These are phyloP conservation scores for Macrosteles quadrilineatus DNA, from an alignment of 1,140 invertebrate genomes.

Conservation along the genomic window DNA sequence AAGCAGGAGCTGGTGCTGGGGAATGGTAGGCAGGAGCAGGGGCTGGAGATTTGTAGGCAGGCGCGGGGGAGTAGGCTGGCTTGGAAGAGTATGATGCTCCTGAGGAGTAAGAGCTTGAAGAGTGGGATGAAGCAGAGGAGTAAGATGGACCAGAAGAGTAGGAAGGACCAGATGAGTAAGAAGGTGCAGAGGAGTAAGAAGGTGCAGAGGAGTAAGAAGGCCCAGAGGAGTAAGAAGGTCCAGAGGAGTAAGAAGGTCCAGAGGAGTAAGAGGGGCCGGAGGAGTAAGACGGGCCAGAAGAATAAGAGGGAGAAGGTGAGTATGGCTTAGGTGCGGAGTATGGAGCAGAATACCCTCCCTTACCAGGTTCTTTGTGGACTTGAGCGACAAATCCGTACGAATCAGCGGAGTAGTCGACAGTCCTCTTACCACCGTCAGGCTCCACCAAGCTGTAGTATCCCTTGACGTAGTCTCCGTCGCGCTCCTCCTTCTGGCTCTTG, in stretches of 20 bases:
- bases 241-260: slow-evolving; percentile 21
- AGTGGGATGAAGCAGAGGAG: slow-evolving; percentile 32
- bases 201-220: slow-evolving; percentile 32
- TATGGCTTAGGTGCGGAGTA: slow-evolving; percentile 47
- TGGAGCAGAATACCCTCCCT: slow-evolving; percentile 45
- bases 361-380: slow-evolving; percentile 8
- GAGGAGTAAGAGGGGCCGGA: slow-evolving; percentile 29
- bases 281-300: slow-evolving; percentile 31
- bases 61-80: slow-evolving; percentile 35
- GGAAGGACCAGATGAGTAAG: slow-evolving; percentile 18
- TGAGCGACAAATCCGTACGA: slow-evolving; percentile 22
- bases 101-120: slow-evolving; percentile 19
- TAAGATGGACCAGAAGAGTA: slow-evolving; percentile 35
- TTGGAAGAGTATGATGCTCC: not conserved
- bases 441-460: slow-evolving; percentile 48
- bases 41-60: not conserved
- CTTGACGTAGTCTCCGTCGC: slow-evolving; percentile 57
- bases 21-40: slow-evolving; percentile 27
- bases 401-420: slow-evolving; percentile 38
- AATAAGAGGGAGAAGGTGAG: slow-evolving; percentile 42
- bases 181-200: slow-evolving; percentile 34
- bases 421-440: slow-evolving; percentile 41
- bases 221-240: slow-evolving; percentile 15
- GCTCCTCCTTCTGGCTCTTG: slow-evolving; percentile 57
- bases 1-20: slow-evolving; percentile 3